A percentile compares a stretch with the other conserved stretches of the same genome.
phyloP scores from a whole-genome alignment of 2,888 invertebrate species.

The Cephus pulcher region DNA sequence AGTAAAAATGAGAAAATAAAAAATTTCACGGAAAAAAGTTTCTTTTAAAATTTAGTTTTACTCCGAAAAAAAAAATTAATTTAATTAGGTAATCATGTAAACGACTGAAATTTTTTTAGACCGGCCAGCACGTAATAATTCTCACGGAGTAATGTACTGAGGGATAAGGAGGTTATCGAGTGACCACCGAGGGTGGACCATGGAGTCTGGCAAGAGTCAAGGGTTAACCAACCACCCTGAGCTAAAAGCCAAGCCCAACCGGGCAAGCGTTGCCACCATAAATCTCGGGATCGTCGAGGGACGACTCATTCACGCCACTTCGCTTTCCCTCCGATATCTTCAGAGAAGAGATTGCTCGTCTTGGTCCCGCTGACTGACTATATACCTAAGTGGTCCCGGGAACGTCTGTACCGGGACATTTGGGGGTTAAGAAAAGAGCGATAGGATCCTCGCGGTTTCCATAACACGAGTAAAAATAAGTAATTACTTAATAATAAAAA shows the following conservation, averaged over 20 bases:
- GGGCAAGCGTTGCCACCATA: constrained; percentile 54
- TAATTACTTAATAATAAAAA: neutral
- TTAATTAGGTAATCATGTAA: neutral
- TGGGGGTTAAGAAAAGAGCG: neutral
- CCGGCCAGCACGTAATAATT: neutral
- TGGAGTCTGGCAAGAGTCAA: constrained; percentile 54
- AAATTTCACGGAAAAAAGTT: neutral
- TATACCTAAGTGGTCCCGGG: neutral
- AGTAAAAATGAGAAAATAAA: neutral
- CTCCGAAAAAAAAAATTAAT: neutral
- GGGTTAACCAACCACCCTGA: constrained; percentile 54
- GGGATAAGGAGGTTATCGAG: neutral
- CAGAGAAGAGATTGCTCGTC: constrained; percentile 15
- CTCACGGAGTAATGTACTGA: neutral
- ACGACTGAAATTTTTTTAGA: neutral
- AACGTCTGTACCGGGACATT: neutral
- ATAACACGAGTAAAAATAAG: neutral
- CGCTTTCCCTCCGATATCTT: constrained; percentile 57
- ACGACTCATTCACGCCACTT: constrained; percentile 65
- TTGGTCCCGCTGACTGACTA: neutral
- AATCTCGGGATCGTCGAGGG: constrained; percentile 65
- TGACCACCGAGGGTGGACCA: constrained; percentile 41
- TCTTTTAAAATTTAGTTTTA: neutral
- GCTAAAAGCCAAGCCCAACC: constrained; percentile 40
- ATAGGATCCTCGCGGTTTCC: neutral